Evolutionary conservation across 1,140 invertebrate genomes (phyloP).

Genomic region (Physella acuta): DNA sequence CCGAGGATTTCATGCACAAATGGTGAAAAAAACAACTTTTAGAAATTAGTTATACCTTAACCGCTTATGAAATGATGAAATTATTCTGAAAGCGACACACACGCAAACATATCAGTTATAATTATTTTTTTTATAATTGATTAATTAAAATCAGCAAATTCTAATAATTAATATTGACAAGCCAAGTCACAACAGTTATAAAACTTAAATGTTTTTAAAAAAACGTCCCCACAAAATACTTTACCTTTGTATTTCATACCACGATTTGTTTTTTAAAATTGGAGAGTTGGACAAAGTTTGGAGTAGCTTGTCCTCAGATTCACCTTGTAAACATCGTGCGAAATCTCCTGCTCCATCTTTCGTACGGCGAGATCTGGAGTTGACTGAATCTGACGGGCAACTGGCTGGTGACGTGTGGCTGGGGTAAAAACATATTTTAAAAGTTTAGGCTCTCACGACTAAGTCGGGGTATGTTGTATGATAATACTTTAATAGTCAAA

Average conservation of each 20-base stretch:
- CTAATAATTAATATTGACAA: not conserved
- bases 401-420: not conserved
- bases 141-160: not conserved
- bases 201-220: not conserved
- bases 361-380: slow-evolving; percentile 8
- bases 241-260: slow-evolving; percentile 32
- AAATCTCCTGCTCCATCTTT: slow-evolving; percentile 18
- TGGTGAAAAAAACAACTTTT: too few relatives aligned
- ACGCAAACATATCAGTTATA: not conserved
- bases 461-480: slow-evolving; percentile 1
- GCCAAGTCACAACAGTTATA: too few relatives aligned
- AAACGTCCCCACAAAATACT: not conserved
- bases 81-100: not conserved
- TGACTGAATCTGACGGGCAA: too few relatives aligned
- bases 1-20: too few relatives aligned
- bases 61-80: not conserved
- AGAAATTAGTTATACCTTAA: not conserved
- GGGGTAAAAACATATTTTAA: slow-evolving; percentile 24
- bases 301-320: slow-evolving; percentile 23
- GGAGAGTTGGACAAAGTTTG: slow-evolving; percentile 16
- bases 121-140: not conserved
- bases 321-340: slow-evolving; percentile 16
- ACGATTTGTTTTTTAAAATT: slow-evolving; percentile 25
- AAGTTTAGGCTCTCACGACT: slow-evolving; percentile 20
- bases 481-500: not conserved